Base-by-base conservation (phyloP, 2,888 invertebrate species). In the Holacanthella duospinosa region DNA sequence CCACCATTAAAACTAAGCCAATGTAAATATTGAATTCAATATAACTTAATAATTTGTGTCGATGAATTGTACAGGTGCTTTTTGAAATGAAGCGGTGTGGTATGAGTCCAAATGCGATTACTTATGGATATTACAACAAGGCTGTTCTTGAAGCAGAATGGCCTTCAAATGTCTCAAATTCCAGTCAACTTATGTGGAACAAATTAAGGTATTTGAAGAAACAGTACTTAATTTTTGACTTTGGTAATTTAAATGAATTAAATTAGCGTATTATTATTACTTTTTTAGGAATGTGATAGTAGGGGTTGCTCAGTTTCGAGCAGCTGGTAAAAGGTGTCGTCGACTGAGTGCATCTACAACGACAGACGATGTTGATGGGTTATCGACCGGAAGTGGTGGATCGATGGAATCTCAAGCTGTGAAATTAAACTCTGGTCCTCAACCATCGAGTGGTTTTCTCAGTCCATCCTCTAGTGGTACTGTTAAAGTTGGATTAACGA, bases 51-150 rank as follows among this genome's bases (percentile, higher is more conserved):
- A 36, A 6, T 9, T 36, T 36, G 9, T 36, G 36, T 36, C 36
- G 36, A 36, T 36, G 6, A 16, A 16, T 36, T 36, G 9, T 4
- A 25, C n/a, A 55, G 55, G 55, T 26, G 12, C 80, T 92, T 73
- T 88, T 91, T 75, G 84, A 92, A 55, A 94, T 95, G 93, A 93
- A 93, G 77, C 84, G 89, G 25, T 88, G 88, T 44, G 93, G 93
- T 0, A 83, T 99, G 44, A 92, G 93, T 75, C 95, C 96, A 1
- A 99, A 99, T 77, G 99, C 99, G 12, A 85, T 99, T 60, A 99
- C 99, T 0, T 99, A 99, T 75, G 97, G 97, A 73, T 88, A 85
- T 76, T 87, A 87, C 75, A 87, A 87, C 74, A 80, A 82, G 81
- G 85, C 86, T 63, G 95, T 99, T 48, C 81, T 97, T 62, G 95